phyloP scores from a whole-genome alignment of 2,797 vertebrate genomes.

The Uromys caudimaculatus region DNA sequence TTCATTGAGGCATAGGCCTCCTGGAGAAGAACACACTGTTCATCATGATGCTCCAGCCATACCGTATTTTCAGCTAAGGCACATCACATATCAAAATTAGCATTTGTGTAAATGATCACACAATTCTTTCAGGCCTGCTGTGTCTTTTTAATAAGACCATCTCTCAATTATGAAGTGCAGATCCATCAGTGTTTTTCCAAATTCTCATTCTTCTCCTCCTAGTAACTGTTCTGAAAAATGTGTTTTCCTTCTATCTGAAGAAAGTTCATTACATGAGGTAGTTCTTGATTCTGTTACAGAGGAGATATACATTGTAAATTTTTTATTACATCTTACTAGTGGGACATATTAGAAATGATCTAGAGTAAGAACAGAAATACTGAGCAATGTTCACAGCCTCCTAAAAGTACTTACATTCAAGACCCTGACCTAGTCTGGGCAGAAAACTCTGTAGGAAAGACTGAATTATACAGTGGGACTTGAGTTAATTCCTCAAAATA shows the following conservation, averaged over 20 bases:
- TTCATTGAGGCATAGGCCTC: slow-evolving; percentile 82
- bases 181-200: slow-evolving; percentile 83
- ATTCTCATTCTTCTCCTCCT: slow-evolving; percentile 83
- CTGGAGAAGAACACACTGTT: slow-evolving; percentile 76
- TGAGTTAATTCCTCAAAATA: not conserved
- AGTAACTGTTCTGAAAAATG: slow-evolving; percentile 63
- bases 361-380: not conserved
- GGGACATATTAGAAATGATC: not conserved
- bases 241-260: slow-evolving; percentile 64
- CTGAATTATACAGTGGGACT: not conserved
- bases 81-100: slow-evolving; percentile 86
- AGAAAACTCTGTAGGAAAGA: not conserved
- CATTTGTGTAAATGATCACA: slow-evolving; percentile 86
- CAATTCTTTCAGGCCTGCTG: slow-evolving; percentile 85
- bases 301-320: not conserved
- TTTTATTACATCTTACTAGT: not conserved
- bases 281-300: not conserved
- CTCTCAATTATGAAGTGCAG: slow-evolving; percentile 86
- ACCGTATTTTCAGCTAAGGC: slow-evolving; percentile 85
- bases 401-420: not conserved
- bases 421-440: not conserved
- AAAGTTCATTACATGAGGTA: not conserved
- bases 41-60: slow-evolving; percentile 77
- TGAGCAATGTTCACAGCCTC: not conserved
- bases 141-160: slow-evolving; percentile 86